Evolutionary conservation across 2,888 invertebrate genomes (phyloP).

Genomic region (Caenorhabditis imperialis): DNA sequence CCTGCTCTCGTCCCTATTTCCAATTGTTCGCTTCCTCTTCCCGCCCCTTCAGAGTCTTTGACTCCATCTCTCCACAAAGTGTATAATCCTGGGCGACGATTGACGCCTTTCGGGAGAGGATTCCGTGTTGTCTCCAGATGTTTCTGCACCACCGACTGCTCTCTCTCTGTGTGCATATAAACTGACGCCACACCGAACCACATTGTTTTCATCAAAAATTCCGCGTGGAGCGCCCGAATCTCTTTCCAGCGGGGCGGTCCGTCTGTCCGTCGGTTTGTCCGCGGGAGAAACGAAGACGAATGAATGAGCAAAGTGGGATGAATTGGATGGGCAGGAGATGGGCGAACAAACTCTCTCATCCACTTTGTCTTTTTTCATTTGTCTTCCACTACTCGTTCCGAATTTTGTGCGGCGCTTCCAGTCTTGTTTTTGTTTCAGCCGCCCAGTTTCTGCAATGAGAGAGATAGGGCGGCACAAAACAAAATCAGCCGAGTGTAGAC

Average conservation of each 20-base stretch:
- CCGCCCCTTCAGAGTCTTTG: background rate
- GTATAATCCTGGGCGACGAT: slow-evolving; percentile 45
- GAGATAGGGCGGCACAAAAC: slow-evolving; percentile 7
- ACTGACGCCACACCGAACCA: slow-evolving; percentile 1
- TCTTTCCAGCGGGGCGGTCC: background rate
- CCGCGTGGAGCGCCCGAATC: background rate
- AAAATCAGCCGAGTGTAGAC: slow-evolving; percentile 42
- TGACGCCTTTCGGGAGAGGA: slow-evolving; percentile 29
- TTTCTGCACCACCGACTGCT: slow-evolving; percentile 47
- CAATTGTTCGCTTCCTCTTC: slow-evolving; percentile 26
- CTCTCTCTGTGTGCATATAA: background rate
- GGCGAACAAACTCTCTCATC: too few relatives aligned
- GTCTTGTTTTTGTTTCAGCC: slow-evolving; percentile 19
- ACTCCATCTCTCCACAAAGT: slow-evolving; percentile 18
- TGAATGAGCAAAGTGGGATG: slow-evolving; percentile 1
- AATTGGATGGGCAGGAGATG: background rate
- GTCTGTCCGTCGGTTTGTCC: background rate
- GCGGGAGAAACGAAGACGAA: slow-evolving; percentile 20
- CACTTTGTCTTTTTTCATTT: slow-evolving; percentile 33
- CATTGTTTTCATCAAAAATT: slow-evolving; percentile 39
- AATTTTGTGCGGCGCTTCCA: slow-evolving; percentile 6
- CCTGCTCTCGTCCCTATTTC: background rate
- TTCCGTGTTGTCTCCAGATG: slow-evolving; percentile 30
- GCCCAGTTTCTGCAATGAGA: slow-evolving; percentile 15
- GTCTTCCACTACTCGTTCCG: background rate